These are phyloP conservation scores for Calliopum simillimum DNA, from an alignment of 2,888 invertebrate species.

Conservation along the genomic window DNA sequence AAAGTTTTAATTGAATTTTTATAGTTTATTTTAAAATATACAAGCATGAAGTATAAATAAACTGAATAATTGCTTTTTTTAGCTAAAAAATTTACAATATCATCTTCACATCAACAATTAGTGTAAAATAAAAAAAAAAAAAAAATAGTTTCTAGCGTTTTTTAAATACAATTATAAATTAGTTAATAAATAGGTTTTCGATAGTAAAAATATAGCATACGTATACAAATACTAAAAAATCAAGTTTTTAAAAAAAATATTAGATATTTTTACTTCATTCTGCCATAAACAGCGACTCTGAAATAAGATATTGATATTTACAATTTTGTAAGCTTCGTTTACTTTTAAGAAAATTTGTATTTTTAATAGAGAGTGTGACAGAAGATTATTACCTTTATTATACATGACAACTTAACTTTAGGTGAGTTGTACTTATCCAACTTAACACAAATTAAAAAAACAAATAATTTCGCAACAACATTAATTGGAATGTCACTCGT, in stretches of 20 bases:
- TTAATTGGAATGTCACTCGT: too few relatives aligned
- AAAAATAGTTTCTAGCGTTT: slow-evolving; percentile 6
- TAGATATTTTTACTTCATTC: slow-evolving; percentile 34
- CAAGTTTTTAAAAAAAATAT: slow-evolving; percentile 21
- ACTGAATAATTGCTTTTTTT: not conserved
- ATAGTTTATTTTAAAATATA: too few relatives aligned
- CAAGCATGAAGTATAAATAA: too few relatives aligned
- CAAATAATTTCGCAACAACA: too few relatives aligned
- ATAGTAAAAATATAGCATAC: slow-evolving; percentile 11
- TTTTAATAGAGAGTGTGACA: too few relatives aligned
- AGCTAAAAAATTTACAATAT: not conserved
- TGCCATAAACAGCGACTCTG: slow-evolving; percentile 48
- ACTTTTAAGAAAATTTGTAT: too few relatives aligned
- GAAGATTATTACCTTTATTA: too few relatives aligned
- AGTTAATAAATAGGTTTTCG: slow-evolving; percentile 12
- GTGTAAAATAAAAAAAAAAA: slow-evolving; percentile 29
- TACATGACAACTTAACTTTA: too few relatives aligned
- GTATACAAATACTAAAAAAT: slow-evolving; percentile 14
- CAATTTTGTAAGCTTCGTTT: too few relatives aligned
- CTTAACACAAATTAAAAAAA: too few relatives aligned
- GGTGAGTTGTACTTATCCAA: too few relatives aligned
- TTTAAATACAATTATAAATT: slow-evolving; percentile 16
- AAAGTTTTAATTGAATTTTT: too few relatives aligned
- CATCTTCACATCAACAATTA: not conserved
- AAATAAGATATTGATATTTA: slow-evolving; percentile 1